A percentile compares a stretch with the other conserved stretches of the same genome.
Conservation (phyloP, 2,113 vertebrate species). For the Chaetura pelagica region DNA sequence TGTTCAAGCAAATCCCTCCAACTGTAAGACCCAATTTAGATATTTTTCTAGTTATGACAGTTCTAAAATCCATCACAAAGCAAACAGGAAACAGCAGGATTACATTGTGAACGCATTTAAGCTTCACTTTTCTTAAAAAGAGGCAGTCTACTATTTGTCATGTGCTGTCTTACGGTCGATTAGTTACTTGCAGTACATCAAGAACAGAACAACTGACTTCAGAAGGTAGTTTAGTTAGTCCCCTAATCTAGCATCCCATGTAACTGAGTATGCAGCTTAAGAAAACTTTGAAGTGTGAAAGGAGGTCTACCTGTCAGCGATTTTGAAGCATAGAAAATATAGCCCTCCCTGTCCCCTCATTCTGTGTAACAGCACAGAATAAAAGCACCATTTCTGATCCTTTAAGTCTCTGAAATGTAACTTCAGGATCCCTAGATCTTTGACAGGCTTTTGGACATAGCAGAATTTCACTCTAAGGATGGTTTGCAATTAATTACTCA, state of each 20-base stretch:
- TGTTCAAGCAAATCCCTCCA: constrained; percentile 28
- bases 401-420: neutral
- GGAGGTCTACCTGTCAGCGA: neutral
- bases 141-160: neutral
- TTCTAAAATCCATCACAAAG: constrained; percentile 42
- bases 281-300: neutral
- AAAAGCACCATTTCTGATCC: neutral
- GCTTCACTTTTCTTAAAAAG: constrained; percentile 33
- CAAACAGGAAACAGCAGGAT: constrained; percentile 46
- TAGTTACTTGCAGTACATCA: neutral
- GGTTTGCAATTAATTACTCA: neutral
- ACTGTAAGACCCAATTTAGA: constrained; percentile 28
- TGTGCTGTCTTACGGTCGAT: neutral
- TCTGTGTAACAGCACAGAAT: neutral
- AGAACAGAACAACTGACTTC: neutral
- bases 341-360: neutral
- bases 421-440: neutral
- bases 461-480: neutral
- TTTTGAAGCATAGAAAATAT: neutral
- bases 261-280: neutral
- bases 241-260: neutral
- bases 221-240: neutral
- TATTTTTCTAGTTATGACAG: constrained; percentile 39
- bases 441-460: neutral
- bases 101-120: constrained; percentile 30